These are phyloP conservation scores for Pituophis catenifer DNA, from an alignment of 2,113 vertebrate genomes.

Conservation along the genomic window DNA sequence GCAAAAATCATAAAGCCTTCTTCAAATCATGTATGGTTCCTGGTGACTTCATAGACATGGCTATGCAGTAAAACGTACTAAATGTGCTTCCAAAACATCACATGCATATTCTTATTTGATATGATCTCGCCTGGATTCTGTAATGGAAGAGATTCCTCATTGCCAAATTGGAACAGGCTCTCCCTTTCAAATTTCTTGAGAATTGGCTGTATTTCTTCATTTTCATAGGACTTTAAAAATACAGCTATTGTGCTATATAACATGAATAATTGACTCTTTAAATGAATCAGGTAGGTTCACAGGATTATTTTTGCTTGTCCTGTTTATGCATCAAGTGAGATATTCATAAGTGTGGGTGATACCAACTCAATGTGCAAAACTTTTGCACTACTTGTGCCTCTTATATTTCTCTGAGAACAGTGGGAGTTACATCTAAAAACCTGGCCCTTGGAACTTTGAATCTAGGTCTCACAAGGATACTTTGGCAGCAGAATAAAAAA, in stretches of 20 bases:
- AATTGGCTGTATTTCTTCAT: constrained; percentile 60
- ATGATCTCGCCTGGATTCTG: neutral
- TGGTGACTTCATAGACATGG: neutral
- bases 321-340: constrained; percentile 57
- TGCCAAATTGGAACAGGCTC: neutral
- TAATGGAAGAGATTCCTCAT: neutral
- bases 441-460: constrained; percentile 46
- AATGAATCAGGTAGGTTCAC: constrained; percentile 49
- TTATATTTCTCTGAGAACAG: constrained; percentile 34
- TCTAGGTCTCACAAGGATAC: constrained; percentile 50
- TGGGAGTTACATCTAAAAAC: constrained; percentile 20
- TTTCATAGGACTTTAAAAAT: constrained; percentile 48
- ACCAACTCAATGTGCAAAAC: constrained; percentile 55
- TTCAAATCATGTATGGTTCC: neutral
- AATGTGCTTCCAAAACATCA: neutral
- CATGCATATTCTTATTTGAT: neutral
- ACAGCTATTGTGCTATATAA: constrained; percentile 48
- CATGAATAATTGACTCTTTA: constrained; percentile 56
- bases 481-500: constrained; percentile 59
- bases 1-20: neutral
- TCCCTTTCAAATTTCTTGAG: neutral
- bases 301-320: constrained; percentile 46
- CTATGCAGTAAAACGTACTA: neutral
- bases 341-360: constrained; percentile 58
- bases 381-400: constrained; percentile 57